Conservation (phyloP, 2,113 vertebrate species). For the Dolichallabes microphthalmus region DNA sequence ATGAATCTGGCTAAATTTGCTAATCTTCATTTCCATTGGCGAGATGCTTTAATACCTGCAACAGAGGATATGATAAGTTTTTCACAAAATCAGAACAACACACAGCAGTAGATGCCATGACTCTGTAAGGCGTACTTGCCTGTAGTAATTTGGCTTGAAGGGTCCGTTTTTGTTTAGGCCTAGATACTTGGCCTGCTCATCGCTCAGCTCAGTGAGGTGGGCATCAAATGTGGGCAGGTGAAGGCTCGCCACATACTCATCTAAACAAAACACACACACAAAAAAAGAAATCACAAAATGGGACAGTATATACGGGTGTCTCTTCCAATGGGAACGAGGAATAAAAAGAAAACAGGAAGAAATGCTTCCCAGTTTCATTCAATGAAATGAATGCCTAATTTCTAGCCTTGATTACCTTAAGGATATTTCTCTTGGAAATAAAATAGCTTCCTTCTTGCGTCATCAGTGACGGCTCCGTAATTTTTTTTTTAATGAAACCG, state of each 20-base stretch:
- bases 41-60: conserved; percentile 79
- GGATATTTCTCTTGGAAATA: neutral
- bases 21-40: conserved; percentile 55
- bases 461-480: neutral
- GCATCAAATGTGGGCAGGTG: conserved; percentile 98
- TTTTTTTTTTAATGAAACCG: neutral
- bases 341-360: neutral
- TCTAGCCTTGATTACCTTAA: neutral
- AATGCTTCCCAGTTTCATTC: neutral
- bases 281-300: neutral
- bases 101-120: neutral
- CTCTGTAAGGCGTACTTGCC: conserved; percentile 66
- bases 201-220: conserved; percentile 91
- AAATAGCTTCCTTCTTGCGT: neutral
- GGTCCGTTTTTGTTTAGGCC: conserved; percentile 98
- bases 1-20: conserved; percentile 56
- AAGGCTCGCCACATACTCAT: conserved; percentile 96
- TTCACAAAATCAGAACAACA: neutral
- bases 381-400: neutral
- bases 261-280: conserved; percentile 63
- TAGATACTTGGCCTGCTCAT: conserved; percentile 97
- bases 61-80: neutral
- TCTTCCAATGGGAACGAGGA: neutral
- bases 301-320: neutral
- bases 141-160: conserved; percentile 99